These are phyloP conservation scores for Mesorhabditis belari DNA, from an alignment of 2,888 invertebrate genomes.

Conservation along the genomic window DNA sequence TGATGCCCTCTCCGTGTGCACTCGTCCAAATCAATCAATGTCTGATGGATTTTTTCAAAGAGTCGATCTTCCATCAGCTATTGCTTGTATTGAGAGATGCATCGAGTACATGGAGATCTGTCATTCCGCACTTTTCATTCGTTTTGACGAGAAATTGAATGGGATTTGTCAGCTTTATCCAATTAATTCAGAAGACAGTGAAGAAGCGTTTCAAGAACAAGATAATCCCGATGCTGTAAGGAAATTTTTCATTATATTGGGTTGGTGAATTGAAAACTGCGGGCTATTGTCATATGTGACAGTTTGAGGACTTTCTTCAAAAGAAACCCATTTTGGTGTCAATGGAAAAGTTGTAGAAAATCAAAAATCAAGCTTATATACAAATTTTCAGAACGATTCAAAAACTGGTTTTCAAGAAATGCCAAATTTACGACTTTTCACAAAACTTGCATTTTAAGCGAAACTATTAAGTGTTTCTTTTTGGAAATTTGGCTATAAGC, in stretches of 20 bases:
- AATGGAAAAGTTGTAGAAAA: too few species aligned
- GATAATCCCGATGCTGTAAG: too few species aligned
- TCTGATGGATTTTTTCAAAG: conserved; percentile 2
- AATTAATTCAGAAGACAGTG: background rate
- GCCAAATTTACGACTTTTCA: background rate
- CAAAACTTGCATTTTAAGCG: background rate
- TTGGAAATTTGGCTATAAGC: too few species aligned
- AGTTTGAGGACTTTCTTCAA: too few species aligned
- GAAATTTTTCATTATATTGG: too few species aligned
- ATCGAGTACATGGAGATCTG: conserved; percentile 35
- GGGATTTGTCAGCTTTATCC: background rate
- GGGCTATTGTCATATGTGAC: too few species aligned
- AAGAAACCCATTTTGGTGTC: too few species aligned
- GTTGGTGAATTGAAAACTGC: too few species aligned
- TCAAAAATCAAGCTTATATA: too few species aligned
- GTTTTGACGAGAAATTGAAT: conserved; percentile 12
- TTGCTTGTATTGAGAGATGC: conserved; percentile 34
- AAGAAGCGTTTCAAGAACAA: too few species aligned
- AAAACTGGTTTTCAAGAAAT: background rate
- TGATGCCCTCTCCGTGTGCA: background rate
- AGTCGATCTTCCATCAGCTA: conserved; percentile 28
- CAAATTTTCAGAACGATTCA: background rate
- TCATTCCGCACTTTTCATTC: conserved; percentile 24
- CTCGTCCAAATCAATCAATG: background rate
- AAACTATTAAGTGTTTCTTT: too few species aligned